Conservation (phyloP, 1,140 invertebrate species). For the Arion vulgaris region DNA sequence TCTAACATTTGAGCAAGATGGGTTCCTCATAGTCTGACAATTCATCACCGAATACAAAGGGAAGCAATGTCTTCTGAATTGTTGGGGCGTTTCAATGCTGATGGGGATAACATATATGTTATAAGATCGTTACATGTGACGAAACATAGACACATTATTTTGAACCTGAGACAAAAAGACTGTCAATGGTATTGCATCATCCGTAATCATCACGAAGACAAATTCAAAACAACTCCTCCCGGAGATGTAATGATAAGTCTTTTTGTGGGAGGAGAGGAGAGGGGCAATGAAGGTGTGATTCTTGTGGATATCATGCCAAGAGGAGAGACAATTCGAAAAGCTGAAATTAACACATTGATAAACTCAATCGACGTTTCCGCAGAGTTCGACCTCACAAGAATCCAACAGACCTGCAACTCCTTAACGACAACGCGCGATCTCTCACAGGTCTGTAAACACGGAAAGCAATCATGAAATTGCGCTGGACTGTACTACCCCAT, state of each 20-base stretch:
- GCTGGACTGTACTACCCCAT: not conserved
- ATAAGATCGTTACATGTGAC: slow-evolving; percentile 1
- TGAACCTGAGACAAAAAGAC: slow-evolving; percentile 2
- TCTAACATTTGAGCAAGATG: no score
- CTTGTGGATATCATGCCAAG: not conserved
- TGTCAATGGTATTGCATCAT: not conserved
- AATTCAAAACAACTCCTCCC: not conserved
- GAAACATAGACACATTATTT: not conserved
- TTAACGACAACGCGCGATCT: not conserved
- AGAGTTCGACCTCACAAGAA: not conserved
- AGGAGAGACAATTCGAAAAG: not conserved
- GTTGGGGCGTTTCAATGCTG: not conserved
- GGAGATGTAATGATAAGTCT: not conserved
- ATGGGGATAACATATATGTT: not conserved
- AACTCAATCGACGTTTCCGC: not conserved
- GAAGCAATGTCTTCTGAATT: not conserved
- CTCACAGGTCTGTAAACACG: not conserved
- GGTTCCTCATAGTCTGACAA: not conserved
- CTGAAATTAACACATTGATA: not conserved
- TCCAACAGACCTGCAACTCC: not conserved
- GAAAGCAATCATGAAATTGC: not conserved
- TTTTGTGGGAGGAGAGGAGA: no score
- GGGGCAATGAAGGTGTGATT: not conserved
- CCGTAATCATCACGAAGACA: not conserved
- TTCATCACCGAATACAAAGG: not conserved